A percentile compares a stretch with the other conserved stretches of the same genome.
These are phyloP conservation scores for Mionectes macconnelli DNA, from an alignment of 2,113 vertebrate species.

Conservation along the genomic window DNA sequence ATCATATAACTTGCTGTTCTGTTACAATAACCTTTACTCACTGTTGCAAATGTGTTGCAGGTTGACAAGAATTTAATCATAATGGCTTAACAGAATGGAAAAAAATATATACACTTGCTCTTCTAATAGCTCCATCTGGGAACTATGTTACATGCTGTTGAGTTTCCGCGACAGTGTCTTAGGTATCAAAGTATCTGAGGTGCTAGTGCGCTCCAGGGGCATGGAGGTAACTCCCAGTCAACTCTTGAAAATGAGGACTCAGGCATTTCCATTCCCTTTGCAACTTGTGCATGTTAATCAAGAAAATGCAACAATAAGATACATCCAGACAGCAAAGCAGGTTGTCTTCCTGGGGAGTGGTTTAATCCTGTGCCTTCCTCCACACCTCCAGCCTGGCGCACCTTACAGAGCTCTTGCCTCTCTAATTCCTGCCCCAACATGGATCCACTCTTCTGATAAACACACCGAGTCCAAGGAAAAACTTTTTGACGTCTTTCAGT, in stretches of 20 bases:
- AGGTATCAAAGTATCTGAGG: background rate
- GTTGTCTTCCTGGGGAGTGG: background rate
- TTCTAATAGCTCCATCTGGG: background rate
- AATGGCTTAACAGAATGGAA: background rate
- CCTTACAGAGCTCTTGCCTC: background rate
- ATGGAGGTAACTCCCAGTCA: constrained; percentile 10
- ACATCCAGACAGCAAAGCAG: background rate
- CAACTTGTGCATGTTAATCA: constrained; percentile 23
- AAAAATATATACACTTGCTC: background rate
- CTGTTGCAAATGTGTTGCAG: background rate
- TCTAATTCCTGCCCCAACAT: background rate
- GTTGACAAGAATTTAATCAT: background rate
- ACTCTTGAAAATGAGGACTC: background rate
- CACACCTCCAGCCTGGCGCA: no score
- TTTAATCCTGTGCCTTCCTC: background rate
- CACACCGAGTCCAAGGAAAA: background rate
- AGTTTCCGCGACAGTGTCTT: background rate
- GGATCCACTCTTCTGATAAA: background rate
- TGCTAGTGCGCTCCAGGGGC: constrained; percentile 4
- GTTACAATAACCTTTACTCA: background rate
- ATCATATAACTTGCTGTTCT: background rate
- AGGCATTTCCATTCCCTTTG: constrained; percentile 31
- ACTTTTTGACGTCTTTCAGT: background rate
- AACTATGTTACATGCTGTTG: background rate
- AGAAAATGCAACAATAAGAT: background rate